These are phyloP conservation scores for Chelonus insularis DNA, from an alignment of 1,140 invertebrate species.

Conservation along the genomic window DNA sequence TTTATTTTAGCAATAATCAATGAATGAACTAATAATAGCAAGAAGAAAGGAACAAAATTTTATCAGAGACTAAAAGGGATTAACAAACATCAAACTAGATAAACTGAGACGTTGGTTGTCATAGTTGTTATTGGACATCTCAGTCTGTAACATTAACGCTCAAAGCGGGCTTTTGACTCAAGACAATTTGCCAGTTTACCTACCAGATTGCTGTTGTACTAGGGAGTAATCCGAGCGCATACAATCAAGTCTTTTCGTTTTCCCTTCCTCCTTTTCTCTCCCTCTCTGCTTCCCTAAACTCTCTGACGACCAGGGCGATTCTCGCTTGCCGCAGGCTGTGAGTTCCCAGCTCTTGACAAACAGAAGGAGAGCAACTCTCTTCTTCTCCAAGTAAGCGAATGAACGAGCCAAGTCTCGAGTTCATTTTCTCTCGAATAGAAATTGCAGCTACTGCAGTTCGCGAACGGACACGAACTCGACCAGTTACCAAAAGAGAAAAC, in stretches of 20 bases:
- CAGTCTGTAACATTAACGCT: conserved; percentile 7
- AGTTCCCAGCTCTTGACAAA: conserved; percentile 19
- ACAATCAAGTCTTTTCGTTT: conserved; percentile 25
- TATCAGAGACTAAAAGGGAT: too few species aligned
- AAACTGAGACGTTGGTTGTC: too few species aligned
- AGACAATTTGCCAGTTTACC: conserved; percentile 25
- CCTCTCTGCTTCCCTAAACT: conserved; percentile 13
- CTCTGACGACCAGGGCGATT: conserved; percentile 35
- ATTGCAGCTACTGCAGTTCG: conserved; percentile 42
- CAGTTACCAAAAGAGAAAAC: background rate
- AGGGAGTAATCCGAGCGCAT: conserved; percentile 20
- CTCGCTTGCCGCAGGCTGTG: conserved; percentile 47
- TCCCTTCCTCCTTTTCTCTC: conserved; percentile 6
- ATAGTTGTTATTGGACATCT: conserved; percentile 6
- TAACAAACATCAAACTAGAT: too few species aligned
- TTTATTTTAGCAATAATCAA: too few species aligned
- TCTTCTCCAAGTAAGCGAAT: conserved; percentile 34
- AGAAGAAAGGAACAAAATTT: conserved; percentile 14
- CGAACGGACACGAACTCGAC: conserved; percentile 28
- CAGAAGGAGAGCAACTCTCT: conserved; percentile 33
- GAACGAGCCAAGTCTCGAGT: conserved; percentile 31
- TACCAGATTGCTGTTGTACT: conserved; percentile 32
- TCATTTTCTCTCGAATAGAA: conserved; percentile 43
- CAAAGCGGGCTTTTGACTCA: conserved; percentile 14
- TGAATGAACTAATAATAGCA: too few species aligned